phyloP scores from a whole-genome alignment of 2,797 vertebrate genomes.

The Sternotherus odoratus region DNA sequence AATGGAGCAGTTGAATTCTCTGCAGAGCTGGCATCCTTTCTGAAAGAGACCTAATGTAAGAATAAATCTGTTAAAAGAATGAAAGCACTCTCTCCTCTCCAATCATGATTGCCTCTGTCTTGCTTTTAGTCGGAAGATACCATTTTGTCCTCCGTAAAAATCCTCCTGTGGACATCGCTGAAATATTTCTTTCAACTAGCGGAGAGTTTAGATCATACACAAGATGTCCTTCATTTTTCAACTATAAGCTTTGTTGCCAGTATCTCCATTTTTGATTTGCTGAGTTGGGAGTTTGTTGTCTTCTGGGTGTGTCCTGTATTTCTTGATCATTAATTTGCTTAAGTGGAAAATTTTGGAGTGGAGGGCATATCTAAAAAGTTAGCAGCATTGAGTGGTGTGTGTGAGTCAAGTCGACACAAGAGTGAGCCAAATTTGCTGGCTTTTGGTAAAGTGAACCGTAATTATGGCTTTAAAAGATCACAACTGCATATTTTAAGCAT shows the following conservation, averaged over 20 bases:
- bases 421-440: conserved; percentile 42
- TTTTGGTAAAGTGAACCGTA: conserved; percentile 50
- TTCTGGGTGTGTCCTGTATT: conserved; percentile 66
- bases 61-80: conserved; percentile 35
- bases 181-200: conserved; percentile 45
- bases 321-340: conserved; percentile 67
- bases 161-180: neutral
- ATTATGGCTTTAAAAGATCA: conserved; percentile 68
- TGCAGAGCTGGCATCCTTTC: conserved; percentile 60
- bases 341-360: conserved; percentile 69
- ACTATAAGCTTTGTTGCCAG: conserved; percentile 54
- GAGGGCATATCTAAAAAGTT: conserved; percentile 56
- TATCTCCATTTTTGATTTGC: conserved; percentile 70
- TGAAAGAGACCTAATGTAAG: conserved; percentile 24
- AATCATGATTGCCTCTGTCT: neutral
- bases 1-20: conserved; percentile 60
- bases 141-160: conserved; percentile 30
- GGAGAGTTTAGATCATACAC: conserved; percentile 17
- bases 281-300: conserved; percentile 61
- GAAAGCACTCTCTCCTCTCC: conserved; percentile 1
- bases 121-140: neutral
- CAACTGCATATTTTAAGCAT: conserved; percentile 54
- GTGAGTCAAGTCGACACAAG: conserved; percentile 51
- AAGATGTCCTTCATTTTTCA: conserved; percentile 55
- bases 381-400: neutral